Evolutionary conservation across 2,113 vertebrate genomes (phyloP), one percentile per base, ranked within the genome.

Genomic region (Atrichornis clamosus): DNA sequence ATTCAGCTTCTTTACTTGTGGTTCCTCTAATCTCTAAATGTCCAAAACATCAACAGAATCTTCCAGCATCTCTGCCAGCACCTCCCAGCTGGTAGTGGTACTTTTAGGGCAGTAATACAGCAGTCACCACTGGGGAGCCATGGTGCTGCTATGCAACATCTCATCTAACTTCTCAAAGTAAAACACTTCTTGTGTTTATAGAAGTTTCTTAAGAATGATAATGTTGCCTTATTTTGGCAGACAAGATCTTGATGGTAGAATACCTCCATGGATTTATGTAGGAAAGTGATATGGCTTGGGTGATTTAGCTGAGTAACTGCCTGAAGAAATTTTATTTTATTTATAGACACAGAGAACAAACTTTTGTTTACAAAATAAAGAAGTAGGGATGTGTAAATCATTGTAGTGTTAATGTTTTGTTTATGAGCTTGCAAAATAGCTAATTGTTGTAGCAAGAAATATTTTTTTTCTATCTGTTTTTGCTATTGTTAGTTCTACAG

Each of bases 291-390:
- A 23, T 6, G 24, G 35, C 33, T 75, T 27, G 33, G 65, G 24
- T 76, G 64, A 64, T 72, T 64, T 82, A 65, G 42, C 85, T 75
- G 30, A 64, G 74, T 68, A 76, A 62, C 60, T 78, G 73, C 60
- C 60, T 74, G 85, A 82, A 55, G 35, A 88, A 63, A 47, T 79
- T 89, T 72, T 35, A 33, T 58, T 84, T 64, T 86, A 69, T 87
- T 84, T 90, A 42, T 47, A 72, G 47, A 64, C 18, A 33, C 6
- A 85, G 41, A 69, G 55, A 33, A 88, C 47, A 26, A 92, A 39
- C 37, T 80, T 27, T 63, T 60, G 30, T 55, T 94, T 78, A 17
- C 67, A 84, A 81, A 91, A 84, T 75, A 91, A 91, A 62, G 11
- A 72, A 42, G 16, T n/a, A 58, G 7, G 32, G 35, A 33, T 70